Evolutionary conservation across 2,797 vertebrate genomes (phyloP).

Genomic region (Pseudochirops corinnae): DNA sequence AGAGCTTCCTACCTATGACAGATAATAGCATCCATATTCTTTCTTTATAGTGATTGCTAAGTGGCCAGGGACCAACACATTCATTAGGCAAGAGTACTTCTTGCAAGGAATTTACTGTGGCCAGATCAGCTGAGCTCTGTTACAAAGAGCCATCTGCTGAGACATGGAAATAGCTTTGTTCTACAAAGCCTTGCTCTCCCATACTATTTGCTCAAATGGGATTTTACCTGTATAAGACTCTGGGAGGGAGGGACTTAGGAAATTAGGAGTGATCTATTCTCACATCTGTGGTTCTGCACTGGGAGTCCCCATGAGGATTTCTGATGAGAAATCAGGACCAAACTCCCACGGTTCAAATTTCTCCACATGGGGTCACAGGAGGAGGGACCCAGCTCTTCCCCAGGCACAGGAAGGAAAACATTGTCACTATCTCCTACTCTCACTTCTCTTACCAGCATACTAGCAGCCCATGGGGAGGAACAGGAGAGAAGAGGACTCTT

Average conservation of each 20-base stretch:
- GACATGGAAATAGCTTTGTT: not conserved
- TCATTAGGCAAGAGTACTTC: not conserved
- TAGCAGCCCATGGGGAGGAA: not conserved
- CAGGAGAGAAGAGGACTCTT: not conserved
- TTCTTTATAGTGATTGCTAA: not conserved
- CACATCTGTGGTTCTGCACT: not conserved
- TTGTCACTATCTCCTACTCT: fast-evolving
- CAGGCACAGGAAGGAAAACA: not conserved
- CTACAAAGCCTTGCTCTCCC: not conserved
- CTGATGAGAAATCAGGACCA: not conserved
- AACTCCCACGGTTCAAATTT: not conserved
- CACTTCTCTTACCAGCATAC: not conserved
- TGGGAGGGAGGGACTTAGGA: not conserved
- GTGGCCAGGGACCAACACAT: not conserved
- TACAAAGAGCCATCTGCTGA: not conserved
- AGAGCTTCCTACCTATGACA: not conserved
- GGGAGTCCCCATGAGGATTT: not conserved
- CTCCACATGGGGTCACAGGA: not conserved
- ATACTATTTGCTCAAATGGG: not conserved
- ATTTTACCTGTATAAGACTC: not conserved
- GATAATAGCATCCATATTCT: not conserved
- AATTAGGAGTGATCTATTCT: not conserved
- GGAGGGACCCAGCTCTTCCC: not conserved
- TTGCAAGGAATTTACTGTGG: not conserved
- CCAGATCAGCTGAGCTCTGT: not conserved